Base-by-base conservation (phyloP, 2,888 invertebrate genomes). In the Pinctada fucata region DNA sequence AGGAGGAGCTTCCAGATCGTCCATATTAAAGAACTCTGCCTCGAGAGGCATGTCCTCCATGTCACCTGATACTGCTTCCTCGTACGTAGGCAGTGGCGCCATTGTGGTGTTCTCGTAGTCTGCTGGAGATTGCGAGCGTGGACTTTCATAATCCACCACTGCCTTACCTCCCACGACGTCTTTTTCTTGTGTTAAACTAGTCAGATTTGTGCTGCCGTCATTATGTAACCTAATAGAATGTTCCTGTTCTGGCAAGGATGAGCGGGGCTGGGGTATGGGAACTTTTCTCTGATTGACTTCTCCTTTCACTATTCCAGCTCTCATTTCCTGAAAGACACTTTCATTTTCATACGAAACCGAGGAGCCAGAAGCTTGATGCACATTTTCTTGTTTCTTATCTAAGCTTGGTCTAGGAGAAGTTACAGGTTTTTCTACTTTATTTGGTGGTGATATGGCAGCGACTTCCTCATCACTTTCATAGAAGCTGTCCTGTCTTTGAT, bases 401-500 rank as follows among this genome's bases (percentile, higher is more conserved):
- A 75, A 69, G 72, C 76, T 75, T 69, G 83, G 83, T 66, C 86
- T 74, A 31, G 86, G 85, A 6, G 84, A 78, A 6, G 85, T 84
- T 10, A 85, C 81, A 58, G 86, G 86, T 67, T 83, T 82, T 10
- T 75, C n/a, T 52, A 80, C 78, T 16, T 78, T 73, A 8, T 67
- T 45, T 31, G 76, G 51, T 10, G 76, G 45, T 16, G 72, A 16
- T 31, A 64, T 64, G 4, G 75, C 50, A 47, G 68, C 63, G 51
- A 70, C 52, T 31, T 89, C 88, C n/a, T 87, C 88, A 75, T 89
- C 89, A 76, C 87, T 88, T 31, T 89, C 89, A 78, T 90, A 90
- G 79, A 90, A 90, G 78, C 90, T 90, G 79, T 90, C 90, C 67
- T 86, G 84, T 16, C 86, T 78, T 66, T 82, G 79, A 31, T 81